Evolutionary conservation across 1,140 invertebrate genomes (phyloP).

Genomic region (Drosophila miranda): DNA sequence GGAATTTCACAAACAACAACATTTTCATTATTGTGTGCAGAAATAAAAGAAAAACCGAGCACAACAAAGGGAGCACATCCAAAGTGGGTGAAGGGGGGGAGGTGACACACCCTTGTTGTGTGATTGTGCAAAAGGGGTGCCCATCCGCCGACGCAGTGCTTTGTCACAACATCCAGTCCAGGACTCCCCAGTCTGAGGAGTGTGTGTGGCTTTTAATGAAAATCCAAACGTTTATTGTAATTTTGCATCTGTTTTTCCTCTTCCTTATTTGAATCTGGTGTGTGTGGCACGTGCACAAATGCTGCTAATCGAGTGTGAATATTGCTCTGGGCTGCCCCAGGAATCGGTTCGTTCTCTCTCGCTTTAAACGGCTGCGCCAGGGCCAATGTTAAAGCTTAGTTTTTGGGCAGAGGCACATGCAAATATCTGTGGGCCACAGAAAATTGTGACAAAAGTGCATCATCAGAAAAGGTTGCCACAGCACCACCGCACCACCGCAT

Average conservation of each 20-base stretch:
- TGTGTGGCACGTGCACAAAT: slow-evolving; percentile 63
- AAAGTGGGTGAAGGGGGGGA: not conserved
- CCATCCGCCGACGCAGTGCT: slow-evolving; percentile 29
- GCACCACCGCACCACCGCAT: slow-evolving; percentile 8
- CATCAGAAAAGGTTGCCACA: not conserved
- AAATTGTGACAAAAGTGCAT: too few species aligned
- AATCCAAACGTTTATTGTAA: slow-evolving; percentile 65
- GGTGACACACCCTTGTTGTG: slow-evolving; percentile 19
- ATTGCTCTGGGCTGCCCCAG: slow-evolving; percentile 56
- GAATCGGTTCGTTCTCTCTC: slow-evolving; percentile 8
- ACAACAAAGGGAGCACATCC: slow-evolving; percentile 63
- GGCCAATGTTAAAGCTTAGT: too few species aligned
- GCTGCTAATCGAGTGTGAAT: slow-evolving; percentile 76
- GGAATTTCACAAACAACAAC: slow-evolving; percentile 81
- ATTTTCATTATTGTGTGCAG: slow-evolving; percentile 81
- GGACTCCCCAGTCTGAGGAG: not conserved
- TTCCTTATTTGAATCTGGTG: slow-evolving; percentile 53
- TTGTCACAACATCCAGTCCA: slow-evolving; percentile 13
- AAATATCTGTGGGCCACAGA: too few species aligned
- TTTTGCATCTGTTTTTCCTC: slow-evolving; percentile 43
- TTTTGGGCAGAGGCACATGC: too few species aligned
- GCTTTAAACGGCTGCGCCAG: slow-evolving; percentile 7
- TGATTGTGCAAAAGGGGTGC: slow-evolving; percentile 50
- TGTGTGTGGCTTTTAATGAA: slow-evolving; percentile 54
- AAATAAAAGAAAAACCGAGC: slow-evolving; percentile 38